Percentiles rank a stretch among this genome's conserved stretches.
These are phyloP conservation scores for Sardina pilchardus DNA, from an alignment of 2,113 vertebrate species.

Conservation along the genomic window DNA sequence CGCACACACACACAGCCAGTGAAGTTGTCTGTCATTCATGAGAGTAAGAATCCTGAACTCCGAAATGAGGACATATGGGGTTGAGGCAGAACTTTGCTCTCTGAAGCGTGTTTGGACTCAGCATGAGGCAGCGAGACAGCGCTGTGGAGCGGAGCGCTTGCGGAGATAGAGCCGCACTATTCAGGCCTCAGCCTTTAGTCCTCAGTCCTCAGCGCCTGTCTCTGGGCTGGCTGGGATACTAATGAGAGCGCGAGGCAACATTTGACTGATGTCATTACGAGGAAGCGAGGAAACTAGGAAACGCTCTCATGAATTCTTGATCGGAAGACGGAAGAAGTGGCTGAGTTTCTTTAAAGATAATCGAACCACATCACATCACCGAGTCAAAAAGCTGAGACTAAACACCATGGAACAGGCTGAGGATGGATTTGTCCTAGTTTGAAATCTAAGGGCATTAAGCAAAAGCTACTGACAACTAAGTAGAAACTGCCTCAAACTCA, in stretches of 20 bases:
- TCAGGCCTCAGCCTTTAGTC: background rate
- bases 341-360: background rate
- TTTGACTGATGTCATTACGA: background rate
- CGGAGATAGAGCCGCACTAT: background rate
- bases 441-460: background rate
- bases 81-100: background rate
- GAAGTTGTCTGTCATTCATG: background rate
- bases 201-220: background rate
- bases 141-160: background rate
- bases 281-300: background rate
- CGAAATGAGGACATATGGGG: background rate
- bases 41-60: background rate
- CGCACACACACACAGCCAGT: background rate
- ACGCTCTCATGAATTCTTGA: constrained; percentile 3
- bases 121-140: background rate
- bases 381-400: background rate
- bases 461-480: background rate
- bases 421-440: background rate
- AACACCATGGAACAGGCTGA: background rate
- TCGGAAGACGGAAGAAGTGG: background rate
- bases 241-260: background rate
- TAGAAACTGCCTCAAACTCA: background rate
- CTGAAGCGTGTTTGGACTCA: background rate
- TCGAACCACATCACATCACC: background rate
- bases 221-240: background rate